Evolutionary conservation across 2,888 invertebrate genomes (phyloP), one percentile per base, ranked within the genome.

Genomic region (Poecilobothrus nobilitatus): DNA sequence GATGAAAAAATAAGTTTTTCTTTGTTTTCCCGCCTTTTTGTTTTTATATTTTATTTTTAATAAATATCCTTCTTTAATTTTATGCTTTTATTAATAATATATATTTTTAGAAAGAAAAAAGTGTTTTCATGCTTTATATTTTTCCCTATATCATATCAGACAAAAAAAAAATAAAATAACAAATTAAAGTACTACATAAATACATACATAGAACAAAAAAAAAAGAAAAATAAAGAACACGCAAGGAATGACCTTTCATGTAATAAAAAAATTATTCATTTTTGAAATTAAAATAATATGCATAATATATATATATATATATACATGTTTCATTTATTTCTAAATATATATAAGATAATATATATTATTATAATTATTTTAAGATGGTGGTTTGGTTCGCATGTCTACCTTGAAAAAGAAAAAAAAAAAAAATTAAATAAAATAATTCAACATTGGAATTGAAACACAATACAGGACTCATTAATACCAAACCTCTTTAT

Each of bases 351-450:
- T 7, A 37, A 53, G 53, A 18, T 4, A 53, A 15, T 53, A 18
- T 53, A 15, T 18, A 53, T 6, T 53, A 6, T 53, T 6, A 53
- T 37, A 53, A 53, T 18, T 53, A 53, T 53, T 53, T 53, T 18
- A 53, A 53, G 53, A 53, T 53, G n/a, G 53, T 53, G 53, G 53
- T 53, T 53, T 53, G 53, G 53, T 53, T 53, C 53, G 53, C 53
- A 53, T 53, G 53, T 53, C 53, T 53, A 53, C 53, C 53, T 53
- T 53, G 53, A 53, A 53, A 53, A 53, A 53, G 2, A 12, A 18
- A 53, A 18, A n/a, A n/a, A n/a, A n/a, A n/a, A n/a, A n/a, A n/a
- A n/a, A n/a, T n/a, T n/a, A n/a, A n/a, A 10, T 37, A 37, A 37
- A 37, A 37, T 1, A 8, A 37, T 37, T 5, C 8, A 37, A 37